Conservation (phyloP, 2,113 vertebrate genomes). For the Acinonyx jubatus region DNA sequence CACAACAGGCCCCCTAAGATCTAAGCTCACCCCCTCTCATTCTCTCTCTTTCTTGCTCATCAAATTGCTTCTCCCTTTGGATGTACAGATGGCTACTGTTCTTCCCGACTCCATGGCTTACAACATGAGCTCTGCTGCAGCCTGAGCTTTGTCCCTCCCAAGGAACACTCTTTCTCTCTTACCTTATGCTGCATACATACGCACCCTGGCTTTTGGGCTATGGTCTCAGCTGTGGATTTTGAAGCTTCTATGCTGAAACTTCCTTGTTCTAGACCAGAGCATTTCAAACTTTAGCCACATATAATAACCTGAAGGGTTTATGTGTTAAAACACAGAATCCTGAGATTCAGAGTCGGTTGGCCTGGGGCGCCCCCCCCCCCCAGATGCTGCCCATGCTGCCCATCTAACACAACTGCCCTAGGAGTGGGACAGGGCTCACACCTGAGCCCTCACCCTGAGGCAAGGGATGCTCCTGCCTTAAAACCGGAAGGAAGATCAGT, state of each 20-base stretch:
- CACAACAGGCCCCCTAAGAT: neutral
- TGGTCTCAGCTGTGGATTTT: neutral
- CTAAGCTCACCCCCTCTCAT: neutral
- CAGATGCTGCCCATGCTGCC: neutral
- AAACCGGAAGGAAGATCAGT: neutral
- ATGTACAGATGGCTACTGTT: neutral
- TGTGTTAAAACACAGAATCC: neutral
- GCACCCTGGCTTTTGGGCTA: neutral
- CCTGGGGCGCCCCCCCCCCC: fast-evolving
- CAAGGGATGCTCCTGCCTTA: neutral
- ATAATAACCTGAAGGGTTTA: neutral
- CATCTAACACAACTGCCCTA: no score
- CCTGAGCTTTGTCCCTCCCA: neutral
- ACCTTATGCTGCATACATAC: neutral
- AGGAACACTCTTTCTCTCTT: neutral
- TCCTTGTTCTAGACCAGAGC: neutral
- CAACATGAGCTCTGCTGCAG: neutral
- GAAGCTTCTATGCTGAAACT: neutral
- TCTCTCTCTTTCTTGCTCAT: neutral
- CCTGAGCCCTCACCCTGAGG: neutral
- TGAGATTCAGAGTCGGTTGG: neutral
- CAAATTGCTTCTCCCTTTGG: neutral
- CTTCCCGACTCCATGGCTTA: neutral
- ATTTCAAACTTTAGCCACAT: neutral
- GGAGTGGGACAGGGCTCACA: neutral